Evolutionary conservation across 2,888 invertebrate species (phyloP).

Genomic region (Hirtodrosophila duncani): DNA sequence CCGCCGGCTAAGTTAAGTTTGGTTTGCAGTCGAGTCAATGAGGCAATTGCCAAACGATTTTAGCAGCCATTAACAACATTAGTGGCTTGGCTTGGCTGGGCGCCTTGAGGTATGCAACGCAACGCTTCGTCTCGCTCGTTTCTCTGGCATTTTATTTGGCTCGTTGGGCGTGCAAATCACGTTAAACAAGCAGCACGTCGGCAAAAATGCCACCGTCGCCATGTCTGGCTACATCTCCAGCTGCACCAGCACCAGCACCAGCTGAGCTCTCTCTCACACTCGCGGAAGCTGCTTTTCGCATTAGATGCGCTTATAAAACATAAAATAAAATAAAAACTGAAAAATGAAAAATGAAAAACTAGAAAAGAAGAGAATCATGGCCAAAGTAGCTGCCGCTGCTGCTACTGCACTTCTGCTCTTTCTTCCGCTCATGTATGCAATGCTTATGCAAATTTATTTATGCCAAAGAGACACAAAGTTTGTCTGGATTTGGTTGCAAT

Average conservation of each 20-base stretch:
- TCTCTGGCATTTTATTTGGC: slow-evolving; percentile 42
- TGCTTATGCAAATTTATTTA: slow-evolving; percentile 65
- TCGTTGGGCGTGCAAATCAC: slow-evolving; percentile 55
- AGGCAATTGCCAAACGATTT: slow-evolving; percentile 57
- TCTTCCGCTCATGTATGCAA: slow-evolving; percentile 40
- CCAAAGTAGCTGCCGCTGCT: background rate
- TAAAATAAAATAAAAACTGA: too few species aligned
- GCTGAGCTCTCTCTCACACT: slow-evolving; percentile 1
- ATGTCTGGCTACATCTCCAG: slow-evolving; percentile 9
- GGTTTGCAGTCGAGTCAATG: slow-evolving; percentile 46
- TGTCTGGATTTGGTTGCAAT: slow-evolving; percentile 64
- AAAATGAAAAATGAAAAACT: too few species aligned
- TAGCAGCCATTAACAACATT: slow-evolving; percentile 64
- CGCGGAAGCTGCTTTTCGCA: background rate
- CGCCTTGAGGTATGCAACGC: slow-evolving; percentile 29
- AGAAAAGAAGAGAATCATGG: too few species aligned
- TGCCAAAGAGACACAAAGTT: slow-evolving; percentile 64
- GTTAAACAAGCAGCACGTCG: slow-evolving; percentile 50
- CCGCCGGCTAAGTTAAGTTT: slow-evolving; percentile 29
- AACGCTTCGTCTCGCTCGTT: slow-evolving; percentile 27
- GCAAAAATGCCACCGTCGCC: slow-evolving; percentile 3
- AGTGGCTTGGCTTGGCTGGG: slow-evolving; percentile 29
- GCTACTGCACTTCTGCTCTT: background rate
- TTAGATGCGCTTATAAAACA: too few species aligned
- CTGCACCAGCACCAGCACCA: slow-evolving; percentile 11